These are phyloP conservation scores for Probosciger aterrimus DNA, from an alignment of 2,113 vertebrate genomes.

Conservation along the genomic window DNA sequence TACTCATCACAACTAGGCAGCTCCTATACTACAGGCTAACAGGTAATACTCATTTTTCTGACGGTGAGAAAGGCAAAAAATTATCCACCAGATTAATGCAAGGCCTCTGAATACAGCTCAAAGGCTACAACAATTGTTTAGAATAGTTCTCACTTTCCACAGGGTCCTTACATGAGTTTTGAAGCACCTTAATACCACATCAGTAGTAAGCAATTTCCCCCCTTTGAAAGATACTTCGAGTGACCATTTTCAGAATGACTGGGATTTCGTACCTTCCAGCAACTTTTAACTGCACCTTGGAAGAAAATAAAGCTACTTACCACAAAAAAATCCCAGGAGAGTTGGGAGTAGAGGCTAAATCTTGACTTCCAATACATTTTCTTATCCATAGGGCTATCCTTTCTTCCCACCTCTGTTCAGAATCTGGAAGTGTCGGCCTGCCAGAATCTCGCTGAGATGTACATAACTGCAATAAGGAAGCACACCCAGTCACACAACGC, in stretches of 20 bases:
- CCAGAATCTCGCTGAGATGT: background rate
- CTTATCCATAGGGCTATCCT: background rate
- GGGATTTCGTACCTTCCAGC: background rate
- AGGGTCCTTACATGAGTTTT: background rate
- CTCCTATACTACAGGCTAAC: background rate
- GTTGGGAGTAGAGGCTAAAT: background rate
- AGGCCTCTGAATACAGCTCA: background rate
- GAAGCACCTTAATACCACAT: background rate
- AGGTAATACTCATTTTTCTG: background rate
- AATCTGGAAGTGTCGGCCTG: background rate
- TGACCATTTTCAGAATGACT: background rate
- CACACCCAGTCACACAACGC: rapidly evolving
- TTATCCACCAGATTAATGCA: background rate
- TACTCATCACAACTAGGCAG: background rate
- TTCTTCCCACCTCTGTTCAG: background rate
- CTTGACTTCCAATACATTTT: background rate
- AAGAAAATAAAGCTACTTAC: background rate
- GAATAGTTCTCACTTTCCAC: background rate
- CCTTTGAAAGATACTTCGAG: background rate
- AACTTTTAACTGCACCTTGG: background rate
- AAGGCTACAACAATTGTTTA: background rate
- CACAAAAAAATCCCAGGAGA: background rate
- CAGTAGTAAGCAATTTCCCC: background rate
- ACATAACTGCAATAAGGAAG: background rate
- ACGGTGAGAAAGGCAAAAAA: background rate